Percentiles rank a stretch among this genome's conserved stretches.
Conservation (phyloP, 2,113 vertebrate species). For the Anser brachyrhynchus region DNA sequence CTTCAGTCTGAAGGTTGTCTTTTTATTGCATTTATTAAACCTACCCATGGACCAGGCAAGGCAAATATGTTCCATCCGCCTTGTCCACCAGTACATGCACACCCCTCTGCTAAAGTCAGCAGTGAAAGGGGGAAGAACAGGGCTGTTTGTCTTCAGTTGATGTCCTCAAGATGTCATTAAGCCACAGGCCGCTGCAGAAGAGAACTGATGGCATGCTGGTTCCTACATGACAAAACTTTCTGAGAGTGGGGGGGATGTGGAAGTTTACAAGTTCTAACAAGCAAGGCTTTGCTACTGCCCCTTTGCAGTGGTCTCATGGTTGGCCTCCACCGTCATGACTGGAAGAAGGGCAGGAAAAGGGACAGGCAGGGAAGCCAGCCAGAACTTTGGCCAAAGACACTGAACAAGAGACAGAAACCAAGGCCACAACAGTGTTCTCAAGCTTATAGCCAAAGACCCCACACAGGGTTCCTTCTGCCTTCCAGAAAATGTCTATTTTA, state of each 20-base stretch:
- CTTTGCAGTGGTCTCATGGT: background rate
- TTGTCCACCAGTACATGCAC: background rate
- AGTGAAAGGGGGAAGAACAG: background rate
- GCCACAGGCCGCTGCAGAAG: background rate
- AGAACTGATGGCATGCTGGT: fast-evolving
- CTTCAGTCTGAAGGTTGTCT: background rate
- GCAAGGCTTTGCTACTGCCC: background rate
- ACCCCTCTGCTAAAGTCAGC: background rate
- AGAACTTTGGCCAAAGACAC: background rate
- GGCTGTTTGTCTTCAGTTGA: background rate
- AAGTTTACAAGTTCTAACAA: background rate
- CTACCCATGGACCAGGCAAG: background rate
- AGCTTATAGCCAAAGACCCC: background rate
- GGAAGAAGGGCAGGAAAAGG: background rate
- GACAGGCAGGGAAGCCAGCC: background rate
- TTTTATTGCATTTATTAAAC: background rate
- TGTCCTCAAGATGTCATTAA: background rate
- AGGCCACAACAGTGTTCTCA: background rate
- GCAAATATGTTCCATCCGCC: background rate
- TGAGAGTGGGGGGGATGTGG: background rate
- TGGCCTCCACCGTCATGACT: background rate
- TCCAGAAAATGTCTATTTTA: background rate
- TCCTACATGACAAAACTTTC: fast-evolving
- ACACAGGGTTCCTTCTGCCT: background rate
- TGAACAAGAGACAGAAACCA: background rate